These are phyloP conservation scores for Coenobita brevimanus DNA, from an alignment of 1,140 invertebrate genomes.

Conservation along the genomic window DNA sequence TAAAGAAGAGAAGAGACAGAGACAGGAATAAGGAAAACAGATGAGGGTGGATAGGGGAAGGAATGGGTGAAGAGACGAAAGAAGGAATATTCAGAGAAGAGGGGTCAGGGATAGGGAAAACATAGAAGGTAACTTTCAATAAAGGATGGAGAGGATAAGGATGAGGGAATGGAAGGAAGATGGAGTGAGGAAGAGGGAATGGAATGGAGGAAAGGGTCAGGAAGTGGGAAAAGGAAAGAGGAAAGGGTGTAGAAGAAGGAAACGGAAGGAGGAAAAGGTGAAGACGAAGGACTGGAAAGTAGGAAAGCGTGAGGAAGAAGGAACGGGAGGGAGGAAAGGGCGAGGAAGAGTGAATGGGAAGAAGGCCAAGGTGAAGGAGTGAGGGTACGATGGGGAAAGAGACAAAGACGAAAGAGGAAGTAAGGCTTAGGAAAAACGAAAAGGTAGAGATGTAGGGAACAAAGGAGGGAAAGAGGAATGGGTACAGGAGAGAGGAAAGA, in stretches of 20 bases:
- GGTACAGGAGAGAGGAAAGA: no score
- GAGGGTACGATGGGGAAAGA: no score
- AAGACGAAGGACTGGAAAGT: no score
- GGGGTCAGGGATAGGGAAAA: not conserved
- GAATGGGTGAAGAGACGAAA: no score
- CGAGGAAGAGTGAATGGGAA: not conserved
- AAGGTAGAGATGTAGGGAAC: no score
- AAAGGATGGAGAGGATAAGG: not conserved
- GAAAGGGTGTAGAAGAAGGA: not conserved
- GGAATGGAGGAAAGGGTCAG: not conserved
- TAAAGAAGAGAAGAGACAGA: no score
- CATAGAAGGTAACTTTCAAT: not conserved
- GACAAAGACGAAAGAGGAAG: no score
- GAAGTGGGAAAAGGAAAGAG: not conserved
- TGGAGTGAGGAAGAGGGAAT: not conserved
- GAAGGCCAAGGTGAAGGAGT: no score
- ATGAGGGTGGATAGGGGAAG: no score
- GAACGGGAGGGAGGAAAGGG: not conserved
- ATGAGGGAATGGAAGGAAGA: not conserved
- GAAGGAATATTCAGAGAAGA: not conserved
- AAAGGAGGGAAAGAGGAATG: no score
- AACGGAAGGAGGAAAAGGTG: not conserved
- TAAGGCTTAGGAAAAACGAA: no score
- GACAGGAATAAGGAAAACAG: no score
- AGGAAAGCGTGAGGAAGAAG: not conserved